phyloP scores from a whole-genome alignment of 2,888 invertebrate genomes.

The Hypomecis punctinalis region DNA sequence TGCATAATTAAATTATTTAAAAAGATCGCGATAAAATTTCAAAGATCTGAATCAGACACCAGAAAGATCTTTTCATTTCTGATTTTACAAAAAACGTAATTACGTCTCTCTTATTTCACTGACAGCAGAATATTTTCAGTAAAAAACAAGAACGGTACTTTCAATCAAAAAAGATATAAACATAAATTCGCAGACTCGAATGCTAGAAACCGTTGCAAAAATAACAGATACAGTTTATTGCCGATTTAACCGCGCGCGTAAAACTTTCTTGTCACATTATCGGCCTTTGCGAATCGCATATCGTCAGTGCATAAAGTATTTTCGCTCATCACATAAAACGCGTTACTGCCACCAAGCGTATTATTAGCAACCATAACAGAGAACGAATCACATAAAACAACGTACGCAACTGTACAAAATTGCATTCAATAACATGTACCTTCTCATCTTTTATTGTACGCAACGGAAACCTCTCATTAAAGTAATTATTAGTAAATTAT shows the following conservation, averaged over 20 bases:
- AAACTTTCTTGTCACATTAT: constrained; percentile 27
- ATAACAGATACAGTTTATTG: constrained; percentile 16
- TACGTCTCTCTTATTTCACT: no score
- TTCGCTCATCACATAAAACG: constrained; percentile 54
- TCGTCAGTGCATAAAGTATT: constrained; percentile 39
- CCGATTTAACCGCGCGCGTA: constrained; percentile 21
- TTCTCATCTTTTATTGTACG: constrained; percentile 42
- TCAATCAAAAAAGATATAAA: neutral
- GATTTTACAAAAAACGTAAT: no score
- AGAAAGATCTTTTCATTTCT: no score
- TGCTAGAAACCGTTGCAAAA: constrained; percentile 15
- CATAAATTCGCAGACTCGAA: constrained; percentile 11
- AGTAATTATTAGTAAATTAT: constrained; percentile 56
- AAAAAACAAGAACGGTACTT: constrained; percentile 3
- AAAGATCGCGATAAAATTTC: no score
- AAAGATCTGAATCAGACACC: no score
- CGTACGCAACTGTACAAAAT: constrained; percentile 52
- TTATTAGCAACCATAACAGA: constrained; percentile 61
- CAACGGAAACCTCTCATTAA: constrained; percentile 50
- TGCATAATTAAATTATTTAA: no score
- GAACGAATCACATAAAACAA: constrained; percentile 54
- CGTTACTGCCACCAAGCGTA: constrained; percentile 50
- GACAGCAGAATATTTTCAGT: neutral
- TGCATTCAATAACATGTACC: constrained; percentile 53
- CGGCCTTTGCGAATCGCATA: constrained; percentile 11